Conservation (phyloP, 1,140 invertebrate species). For the Drosophila mayri region DNA sequence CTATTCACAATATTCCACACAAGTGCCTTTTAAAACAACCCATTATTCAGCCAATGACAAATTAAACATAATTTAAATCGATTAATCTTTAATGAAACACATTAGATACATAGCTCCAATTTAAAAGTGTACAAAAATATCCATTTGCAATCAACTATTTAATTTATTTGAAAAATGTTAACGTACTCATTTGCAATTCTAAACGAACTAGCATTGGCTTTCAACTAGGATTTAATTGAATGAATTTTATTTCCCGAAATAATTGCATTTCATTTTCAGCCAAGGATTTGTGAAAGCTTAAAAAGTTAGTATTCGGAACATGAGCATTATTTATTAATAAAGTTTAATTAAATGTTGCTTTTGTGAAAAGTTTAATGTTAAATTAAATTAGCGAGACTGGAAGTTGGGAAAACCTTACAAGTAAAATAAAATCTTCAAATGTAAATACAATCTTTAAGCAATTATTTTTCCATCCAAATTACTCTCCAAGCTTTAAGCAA, state of each 20-base stretch:
- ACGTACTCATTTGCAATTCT: conserved; percentile 28
- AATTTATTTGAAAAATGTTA: conserved; percentile 15
- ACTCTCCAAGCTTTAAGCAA: not conserved
- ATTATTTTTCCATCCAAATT: not conserved
- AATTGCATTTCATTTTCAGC: conserved; percentile 19
- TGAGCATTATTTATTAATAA: conserved; percentile 2
- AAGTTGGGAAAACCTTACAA: not conserved
- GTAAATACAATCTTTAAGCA: not conserved
- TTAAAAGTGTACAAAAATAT: not conserved
- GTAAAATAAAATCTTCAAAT: too few relatives aligned
- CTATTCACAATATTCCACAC: not conserved
- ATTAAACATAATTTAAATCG: conserved; percentile 1
- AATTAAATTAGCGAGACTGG: not conserved
- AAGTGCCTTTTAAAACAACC: not conserved
- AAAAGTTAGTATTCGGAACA: conserved; percentile 28
- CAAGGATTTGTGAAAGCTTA: conserved; percentile 26
- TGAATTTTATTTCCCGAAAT: conserved; percentile 23
- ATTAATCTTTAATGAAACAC: not conserved
- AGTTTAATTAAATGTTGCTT: conserved; percentile 7
- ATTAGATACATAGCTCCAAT: too few relatives aligned
- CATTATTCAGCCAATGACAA: not conserved
- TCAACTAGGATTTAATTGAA: conserved; percentile 29
- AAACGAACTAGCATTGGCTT: conserved; percentile 12
- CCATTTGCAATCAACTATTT: conserved; percentile 12
- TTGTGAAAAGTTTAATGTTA: not conserved